Conservation (phyloP, 2,888 invertebrate genomes). For the Exephanes ischioxanthus region DNA sequence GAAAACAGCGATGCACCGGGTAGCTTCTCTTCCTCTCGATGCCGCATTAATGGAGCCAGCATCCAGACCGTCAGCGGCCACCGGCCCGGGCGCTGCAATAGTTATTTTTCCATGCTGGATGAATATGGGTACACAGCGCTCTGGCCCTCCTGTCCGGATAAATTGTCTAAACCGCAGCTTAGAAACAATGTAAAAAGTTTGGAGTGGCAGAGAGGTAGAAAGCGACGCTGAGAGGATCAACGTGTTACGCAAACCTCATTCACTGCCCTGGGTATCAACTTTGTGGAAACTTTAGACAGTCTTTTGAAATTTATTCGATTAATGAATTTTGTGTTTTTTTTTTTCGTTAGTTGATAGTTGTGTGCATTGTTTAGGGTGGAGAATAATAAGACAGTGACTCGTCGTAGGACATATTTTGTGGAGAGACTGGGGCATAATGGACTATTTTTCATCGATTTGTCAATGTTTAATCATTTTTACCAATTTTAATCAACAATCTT, state of each 20-base stretch:
- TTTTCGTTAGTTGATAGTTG: background rate
- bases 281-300: background rate
- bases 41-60: background rate
- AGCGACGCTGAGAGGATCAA: background rate
- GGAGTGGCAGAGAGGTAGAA: background rate
- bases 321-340: background rate
- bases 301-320: background rate
- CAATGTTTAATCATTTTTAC: too few species aligned
- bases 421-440: too few species aligned
- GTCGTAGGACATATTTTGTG: too few species aligned
- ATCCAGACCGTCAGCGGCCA: background rate
- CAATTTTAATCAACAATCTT: too few species aligned
- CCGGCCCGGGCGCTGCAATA: background rate
- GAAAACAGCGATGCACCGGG: slow-evolving; percentile 49
- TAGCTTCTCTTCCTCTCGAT: slow-evolving; percentile 37
- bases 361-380: too few species aligned
- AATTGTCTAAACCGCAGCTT: slow-evolving; percentile 43
- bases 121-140: background rate
- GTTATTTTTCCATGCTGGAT: slow-evolving; percentile 5
- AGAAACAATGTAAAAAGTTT: slow-evolving; percentile 44
- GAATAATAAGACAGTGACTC: too few species aligned
- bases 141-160: slow-evolving; percentile 17
- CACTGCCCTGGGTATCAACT: background rate
- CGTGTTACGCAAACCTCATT: slow-evolving; percentile 19
- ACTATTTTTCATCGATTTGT: too few species aligned